Percentiles rank a stretch among this genome's conserved stretches.
Conservation (phyloP, 1,140 invertebrate species). For the Muscidifurax raptorellus region DNA sequence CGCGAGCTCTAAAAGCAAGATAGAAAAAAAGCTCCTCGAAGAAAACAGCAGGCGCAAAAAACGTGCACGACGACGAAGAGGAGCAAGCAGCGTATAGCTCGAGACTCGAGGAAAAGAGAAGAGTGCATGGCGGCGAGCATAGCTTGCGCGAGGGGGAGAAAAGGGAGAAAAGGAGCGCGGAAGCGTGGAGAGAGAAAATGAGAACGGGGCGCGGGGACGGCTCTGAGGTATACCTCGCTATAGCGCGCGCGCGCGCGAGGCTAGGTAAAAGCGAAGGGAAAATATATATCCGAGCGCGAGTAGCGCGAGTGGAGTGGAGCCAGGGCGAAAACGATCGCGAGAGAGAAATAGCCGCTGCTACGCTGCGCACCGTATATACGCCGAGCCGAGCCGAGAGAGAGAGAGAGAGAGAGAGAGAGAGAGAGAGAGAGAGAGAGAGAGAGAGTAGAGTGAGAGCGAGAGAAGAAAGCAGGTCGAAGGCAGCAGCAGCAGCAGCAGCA, state of each 20-base stretch:
- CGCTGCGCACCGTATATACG: background rate
- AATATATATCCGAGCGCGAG: constrained; percentile 49
- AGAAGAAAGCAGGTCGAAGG: constrained; percentile 50
- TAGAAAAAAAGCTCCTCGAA: background rate
- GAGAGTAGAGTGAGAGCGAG: constrained; percentile 20
- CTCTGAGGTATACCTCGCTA: background rate
- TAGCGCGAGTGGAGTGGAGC: constrained; percentile 45
- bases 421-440: constrained; percentile 29
- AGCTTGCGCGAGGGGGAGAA: constrained; percentile 38
- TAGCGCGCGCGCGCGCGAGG: background rate
- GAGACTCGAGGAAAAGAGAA: constrained; percentile 41
- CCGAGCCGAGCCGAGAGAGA: background rate
- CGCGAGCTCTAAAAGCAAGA: background rate
- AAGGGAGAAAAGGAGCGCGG: constrained; percentile 41
- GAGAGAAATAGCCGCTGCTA: constrained; percentile 47
- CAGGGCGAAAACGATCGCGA: constrained; percentile 46
- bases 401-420: constrained; percentile 28
- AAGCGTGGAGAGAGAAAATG: constrained; percentile 46
- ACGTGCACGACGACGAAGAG: background rate
- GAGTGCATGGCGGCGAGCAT: background rate
- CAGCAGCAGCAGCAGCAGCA: too few relatives aligned
- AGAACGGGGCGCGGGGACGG: constrained; percentile 54
- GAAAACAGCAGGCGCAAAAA: background rate
- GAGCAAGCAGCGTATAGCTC: background rate
- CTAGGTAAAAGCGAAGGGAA: constrained; percentile 54